A percentile compares a stretch with the other conserved stretches of the same genome.
phyloP scores from a whole-genome alignment of 23 tunicate genomes.

The Corella eumyota region DNA sequence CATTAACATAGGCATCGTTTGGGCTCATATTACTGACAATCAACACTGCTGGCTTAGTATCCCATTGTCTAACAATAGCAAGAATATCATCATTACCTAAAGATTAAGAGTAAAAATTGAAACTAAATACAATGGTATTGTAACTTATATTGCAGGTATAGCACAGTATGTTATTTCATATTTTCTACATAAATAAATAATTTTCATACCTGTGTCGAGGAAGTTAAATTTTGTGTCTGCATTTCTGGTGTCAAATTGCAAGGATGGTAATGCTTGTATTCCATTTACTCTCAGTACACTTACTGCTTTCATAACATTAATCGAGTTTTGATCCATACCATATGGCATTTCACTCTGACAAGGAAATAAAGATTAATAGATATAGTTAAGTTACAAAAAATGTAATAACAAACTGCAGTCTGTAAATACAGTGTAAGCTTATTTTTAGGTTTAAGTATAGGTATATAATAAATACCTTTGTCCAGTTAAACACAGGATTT shows the following conservation, averaged over 20 bases:
- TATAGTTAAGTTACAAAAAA: no score
- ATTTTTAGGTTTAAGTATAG: no score
- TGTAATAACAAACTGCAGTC: no score
- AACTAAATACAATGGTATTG: background rate
- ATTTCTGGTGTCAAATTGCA: constrained; percentile 47
- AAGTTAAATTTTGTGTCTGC: constrained; percentile 34
- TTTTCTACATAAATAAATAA: no score
- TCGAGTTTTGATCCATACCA: background rate
- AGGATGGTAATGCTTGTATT: constrained; percentile 33
- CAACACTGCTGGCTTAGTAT: constrained; percentile 32
- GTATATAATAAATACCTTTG: no score
- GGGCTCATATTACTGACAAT: constrained; percentile 45
- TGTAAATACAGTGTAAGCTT: no score
- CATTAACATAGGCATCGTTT: constrained; percentile 9
- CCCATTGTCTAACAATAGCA: constrained; percentile 61
- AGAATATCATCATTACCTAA: constrained; percentile 30
- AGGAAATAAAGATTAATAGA: no score
- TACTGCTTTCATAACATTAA: constrained; percentile 7
- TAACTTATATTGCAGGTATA: no score
- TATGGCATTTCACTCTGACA: no score
- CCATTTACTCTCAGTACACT: constrained; percentile 26
- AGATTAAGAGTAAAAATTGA: background rate
- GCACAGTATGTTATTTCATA: no score
- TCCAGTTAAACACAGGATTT: constrained; percentile 19
- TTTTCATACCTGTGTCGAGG: constrained; percentile 20